Percentiles rank a stretch among this genome's conserved stretches.
These are phyloP conservation scores for Platorchestia sp. DNA, from an alignment of 1,140 invertebrate genomes.

Conservation along the genomic window DNA sequence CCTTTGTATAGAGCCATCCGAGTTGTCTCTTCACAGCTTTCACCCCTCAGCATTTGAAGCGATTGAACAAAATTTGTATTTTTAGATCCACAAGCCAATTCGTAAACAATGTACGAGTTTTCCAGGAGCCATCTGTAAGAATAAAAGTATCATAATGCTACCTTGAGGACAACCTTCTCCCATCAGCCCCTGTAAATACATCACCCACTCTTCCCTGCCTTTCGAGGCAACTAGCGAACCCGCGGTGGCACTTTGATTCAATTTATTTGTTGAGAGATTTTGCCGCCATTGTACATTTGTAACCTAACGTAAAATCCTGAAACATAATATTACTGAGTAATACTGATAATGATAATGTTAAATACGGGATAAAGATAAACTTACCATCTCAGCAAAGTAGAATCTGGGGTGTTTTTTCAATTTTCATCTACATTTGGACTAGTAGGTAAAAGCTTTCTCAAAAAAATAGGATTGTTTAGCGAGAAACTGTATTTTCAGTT, in stretches of 20 bases:
- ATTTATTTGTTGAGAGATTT: constrained; percentile 10
- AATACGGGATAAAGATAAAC: constrained; percentile 44
- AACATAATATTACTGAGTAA: constrained; percentile 45
- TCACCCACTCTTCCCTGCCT: not conserved
- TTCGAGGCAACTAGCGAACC: not conserved
- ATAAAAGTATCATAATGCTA: not conserved
- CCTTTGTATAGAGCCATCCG: not conserved
- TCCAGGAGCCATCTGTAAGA: not conserved
- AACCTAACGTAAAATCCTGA: constrained; percentile 51
- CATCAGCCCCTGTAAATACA: not conserved
- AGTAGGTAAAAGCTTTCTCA: not conserved
- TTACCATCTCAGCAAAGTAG: constrained; percentile 22
- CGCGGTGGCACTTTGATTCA: constrained; percentile 32
- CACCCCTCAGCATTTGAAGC: not conserved
- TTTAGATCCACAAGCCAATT: not conserved
- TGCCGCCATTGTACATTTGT: constrained; percentile 50
- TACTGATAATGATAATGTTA: constrained; percentile 50
- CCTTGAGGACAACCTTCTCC: not conserved
- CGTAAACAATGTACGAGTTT: not conserved
- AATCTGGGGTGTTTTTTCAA: not conserved
- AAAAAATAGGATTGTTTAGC: not conserved
- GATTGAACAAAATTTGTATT: not conserved
- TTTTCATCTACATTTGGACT: not conserved
- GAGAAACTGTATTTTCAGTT: not conserved
- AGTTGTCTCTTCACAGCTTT: not conserved